Base-by-base conservation (phyloP, 2,797 vertebrate species). In the Acanthurus leucopareius region DNA sequence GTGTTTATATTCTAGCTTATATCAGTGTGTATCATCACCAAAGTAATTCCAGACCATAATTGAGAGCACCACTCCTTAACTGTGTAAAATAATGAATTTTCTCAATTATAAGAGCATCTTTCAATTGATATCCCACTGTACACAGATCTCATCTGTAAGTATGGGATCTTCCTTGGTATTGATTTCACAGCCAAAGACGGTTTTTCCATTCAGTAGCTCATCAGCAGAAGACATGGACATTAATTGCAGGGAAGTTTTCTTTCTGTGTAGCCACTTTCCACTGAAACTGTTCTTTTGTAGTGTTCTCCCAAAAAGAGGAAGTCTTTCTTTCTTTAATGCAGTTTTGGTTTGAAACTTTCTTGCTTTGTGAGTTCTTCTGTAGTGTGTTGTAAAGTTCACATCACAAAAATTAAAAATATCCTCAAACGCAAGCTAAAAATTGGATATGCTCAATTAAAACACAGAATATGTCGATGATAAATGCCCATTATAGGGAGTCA, bases 1-100 rank as follows among this genome's bases (percentile, higher is more conserved):
- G 28, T 61, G 75, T 68, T 89, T 28, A 83, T 75, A 58, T 83
- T 86, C 45, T 94, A 95, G 93, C 93, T 95, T 95, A 95, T 95
- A 87, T 87, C 81, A 89, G 85, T 91, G 90, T 91, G 80, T 84
- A 61, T 73, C 65, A 49, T 75, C 35, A 59, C 64, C 77, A 79
- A 79, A 62, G 77, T 48, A 72, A 60, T 86, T 88, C 65, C 82
- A 90, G 84, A 87, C 70, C 35, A 45, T 82, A 79, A 75, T 10
- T 82, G 51, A 79, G 72, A 91, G 87, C 86, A 82, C 86, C 86
- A 80, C 61, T 68, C 44, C 40, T 58, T 69, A 69, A 75, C 48
- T 71, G 51, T 83, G 68, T 74, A 79, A 86, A 81, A 87, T 77
- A 75, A 74, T 49, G 14, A 85, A 54, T 14, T 17, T 35, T 82